Evolutionary conservation across 2,888 invertebrate genomes (phyloP), one percentile per base, ranked within the genome.

Genomic region (Gymnoscelis rufifasciata): DNA sequence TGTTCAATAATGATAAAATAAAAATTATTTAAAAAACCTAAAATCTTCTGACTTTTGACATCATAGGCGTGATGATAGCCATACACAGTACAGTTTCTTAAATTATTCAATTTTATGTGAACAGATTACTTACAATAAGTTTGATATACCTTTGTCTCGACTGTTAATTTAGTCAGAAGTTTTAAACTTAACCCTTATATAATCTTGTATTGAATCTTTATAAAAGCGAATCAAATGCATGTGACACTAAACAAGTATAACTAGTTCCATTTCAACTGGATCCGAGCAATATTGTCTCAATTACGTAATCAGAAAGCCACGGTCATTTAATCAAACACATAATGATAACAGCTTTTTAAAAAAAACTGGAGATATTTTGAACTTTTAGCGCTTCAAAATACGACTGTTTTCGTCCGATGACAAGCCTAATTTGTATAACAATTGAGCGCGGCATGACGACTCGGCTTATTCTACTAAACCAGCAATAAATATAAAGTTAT

Each of bases 401-500:
- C 10, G 55, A 50, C 64, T 58, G 48, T 67, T 30, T 53, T 51
- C 51, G 41, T 52, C 53, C 19, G 10, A 12, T 38, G 47, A 42
- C 54, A 58, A 62, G 62, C 35, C 53, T 64, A 64, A 66, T 65
- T 61, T 66, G 65, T 62, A 59, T 62, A 64, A 74, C 71, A 77
- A 78, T 76, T 65, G 75, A 68, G 70, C 71, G 58, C 60, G 78
- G 71, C 83, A 77, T 83, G 83, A 82, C 83, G 77, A 68, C 71
- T 68, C 71, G 70, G 81, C 80, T 83, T 82, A 79, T 83, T 78
- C 81, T 80, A 83, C 80, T 82, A 82, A 83, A 78, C 76, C 62
- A 61, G 78, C 84, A 81, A 86, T 87, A 86, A 87, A 87, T 86
- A 87, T 76, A 68, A 83, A 84, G 83, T 83, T 82, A 83, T 74